Evolutionary conservation across 2,888 invertebrate species (phyloP).

Genomic region (Metalampra italica): DNA sequence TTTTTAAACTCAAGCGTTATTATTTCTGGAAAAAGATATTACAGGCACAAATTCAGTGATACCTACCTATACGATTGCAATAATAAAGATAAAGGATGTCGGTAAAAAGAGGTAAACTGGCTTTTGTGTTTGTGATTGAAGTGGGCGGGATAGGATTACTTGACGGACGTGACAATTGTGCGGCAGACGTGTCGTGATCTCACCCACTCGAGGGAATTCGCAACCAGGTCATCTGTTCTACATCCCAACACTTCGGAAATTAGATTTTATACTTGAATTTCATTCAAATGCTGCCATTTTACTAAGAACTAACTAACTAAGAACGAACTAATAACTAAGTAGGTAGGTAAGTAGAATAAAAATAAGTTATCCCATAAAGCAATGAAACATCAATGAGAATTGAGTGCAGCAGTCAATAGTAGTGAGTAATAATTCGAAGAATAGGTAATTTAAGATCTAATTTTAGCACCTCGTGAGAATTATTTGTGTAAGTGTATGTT

Average conservation of each 20-base stretch:
- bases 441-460: constrained; percentile 16
- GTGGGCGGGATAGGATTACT: constrained; percentile 38
- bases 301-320: too few relatives aligned
- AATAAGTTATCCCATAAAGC: neutral
- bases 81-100: too few relatives aligned
- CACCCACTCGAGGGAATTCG: neutral
- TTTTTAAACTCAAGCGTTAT: too few relatives aligned
- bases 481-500: neutral
- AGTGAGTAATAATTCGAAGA: constrained; percentile 3
- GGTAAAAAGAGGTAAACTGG: too few relatives aligned
- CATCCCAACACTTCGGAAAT: neutral
- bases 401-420: neutral
- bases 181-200: constrained; percentile 33
- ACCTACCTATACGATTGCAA: too few relatives aligned
- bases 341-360: too few relatives aligned
- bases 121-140: constrained; percentile 22
- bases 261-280: neutral
- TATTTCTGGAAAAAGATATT: too few relatives aligned
- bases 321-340: neutral
- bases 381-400: constrained; percentile 3
- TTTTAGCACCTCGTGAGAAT: constrained; percentile 18
- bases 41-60: too few relatives aligned
- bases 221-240: neutral
- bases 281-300: neutral
- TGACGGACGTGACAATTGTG: constrained; percentile 64